Conservation (phyloP, 1,140 invertebrate species). For the Lasioglossum baleicum region DNA sequence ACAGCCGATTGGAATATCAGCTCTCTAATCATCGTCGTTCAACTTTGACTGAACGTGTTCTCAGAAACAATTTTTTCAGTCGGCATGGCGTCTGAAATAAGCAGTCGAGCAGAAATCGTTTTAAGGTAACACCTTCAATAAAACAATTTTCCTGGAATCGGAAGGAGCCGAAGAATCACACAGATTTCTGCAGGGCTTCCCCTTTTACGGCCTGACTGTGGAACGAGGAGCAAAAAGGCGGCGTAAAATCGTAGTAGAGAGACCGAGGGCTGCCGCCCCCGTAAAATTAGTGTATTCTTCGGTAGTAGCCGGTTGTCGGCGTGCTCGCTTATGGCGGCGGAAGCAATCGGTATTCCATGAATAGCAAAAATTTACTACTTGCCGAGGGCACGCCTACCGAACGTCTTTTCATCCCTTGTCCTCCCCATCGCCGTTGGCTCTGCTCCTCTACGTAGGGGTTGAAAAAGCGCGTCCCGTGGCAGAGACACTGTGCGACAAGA, state of each 20-base stretch:
- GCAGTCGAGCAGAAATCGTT: conserved; percentile 4
- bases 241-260: conserved; percentile 2
- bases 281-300: conserved; percentile 75
- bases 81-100: too few species aligned
- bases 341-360: conserved; percentile 77
- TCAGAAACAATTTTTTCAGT: too few species aligned
- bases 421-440: not conserved
- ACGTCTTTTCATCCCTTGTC: conserved; percentile 3
- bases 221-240: conserved; percentile 10
- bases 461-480: conserved; percentile 40
- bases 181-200: not conserved
- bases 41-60: too few species aligned
- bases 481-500: not conserved
- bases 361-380: conserved; percentile 73
- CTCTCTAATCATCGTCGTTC: too few species aligned
- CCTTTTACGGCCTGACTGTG: not conserved
- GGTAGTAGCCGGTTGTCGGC: conserved; percentile 60
- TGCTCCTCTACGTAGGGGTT: not conserved
- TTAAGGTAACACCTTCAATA: not conserved
- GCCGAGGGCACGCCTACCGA: conserved; percentile 42
- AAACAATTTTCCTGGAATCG: conserved; percentile 1
- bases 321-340: conserved; percentile 55
- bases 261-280: conserved; percentile 41
- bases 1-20: too few species aligned
- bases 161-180: not conserved